A percentile compares a stretch with the other conserved stretches of the same genome.
phyloP scores from a whole-genome alignment of 2,797 vertebrate species.

The Cyprinodon diabolis region DNA sequence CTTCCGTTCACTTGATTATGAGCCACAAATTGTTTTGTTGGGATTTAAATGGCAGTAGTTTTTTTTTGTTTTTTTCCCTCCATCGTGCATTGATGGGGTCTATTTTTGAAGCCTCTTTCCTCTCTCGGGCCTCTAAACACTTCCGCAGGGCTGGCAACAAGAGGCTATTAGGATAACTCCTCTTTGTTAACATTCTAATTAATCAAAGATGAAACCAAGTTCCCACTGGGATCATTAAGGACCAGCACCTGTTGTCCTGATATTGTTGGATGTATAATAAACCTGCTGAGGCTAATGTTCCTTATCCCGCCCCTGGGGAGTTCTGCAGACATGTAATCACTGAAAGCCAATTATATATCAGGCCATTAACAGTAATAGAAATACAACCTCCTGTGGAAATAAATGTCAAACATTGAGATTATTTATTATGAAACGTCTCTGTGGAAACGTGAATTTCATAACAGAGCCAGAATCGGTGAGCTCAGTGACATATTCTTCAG shows the following conservation, averaged over 20 bases:
- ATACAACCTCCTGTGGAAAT: slow-evolving; percentile 32
- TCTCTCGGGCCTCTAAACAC: slow-evolving; percentile 60
- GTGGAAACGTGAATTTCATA: slow-evolving; percentile 17
- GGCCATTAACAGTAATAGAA: slow-evolving; percentile 40
- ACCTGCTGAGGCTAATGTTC: slow-evolving; percentile 29
- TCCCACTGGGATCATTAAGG: slow-evolving; percentile 69
- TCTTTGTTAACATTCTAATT: slow-evolving; percentile 75
- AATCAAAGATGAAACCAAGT: slow-evolving; percentile 67
- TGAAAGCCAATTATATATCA: slow-evolving; percentile 29
- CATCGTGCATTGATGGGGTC: slow-evolving; percentile 67
- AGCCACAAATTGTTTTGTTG: slow-evolving; percentile 78
- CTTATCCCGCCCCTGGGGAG: slow-evolving; percentile 33
- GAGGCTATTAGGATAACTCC: slow-evolving; percentile 66
- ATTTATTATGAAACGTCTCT: slow-evolving; percentile 35
- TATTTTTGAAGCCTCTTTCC: slow-evolving; percentile 74
- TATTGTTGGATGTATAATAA: slow-evolving; percentile 46
- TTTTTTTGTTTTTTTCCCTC: slow-evolving; percentile 37
- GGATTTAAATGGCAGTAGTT: slow-evolving; percentile 68
- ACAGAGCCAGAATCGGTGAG: slow-evolving; percentile 9
- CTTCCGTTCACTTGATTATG: slow-evolving; percentile 76
- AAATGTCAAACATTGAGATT: slow-evolving; percentile 28
- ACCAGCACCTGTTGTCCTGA: slow-evolving; percentile 64
- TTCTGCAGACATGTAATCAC: slow-evolving; percentile 44
- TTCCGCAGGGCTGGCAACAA: slow-evolving; percentile 70
- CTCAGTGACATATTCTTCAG: slow-evolving; percentile 10